Evolutionary conservation across 2,113 vertebrate genomes (phyloP).

Genomic region (Cebus imitator): DNA sequence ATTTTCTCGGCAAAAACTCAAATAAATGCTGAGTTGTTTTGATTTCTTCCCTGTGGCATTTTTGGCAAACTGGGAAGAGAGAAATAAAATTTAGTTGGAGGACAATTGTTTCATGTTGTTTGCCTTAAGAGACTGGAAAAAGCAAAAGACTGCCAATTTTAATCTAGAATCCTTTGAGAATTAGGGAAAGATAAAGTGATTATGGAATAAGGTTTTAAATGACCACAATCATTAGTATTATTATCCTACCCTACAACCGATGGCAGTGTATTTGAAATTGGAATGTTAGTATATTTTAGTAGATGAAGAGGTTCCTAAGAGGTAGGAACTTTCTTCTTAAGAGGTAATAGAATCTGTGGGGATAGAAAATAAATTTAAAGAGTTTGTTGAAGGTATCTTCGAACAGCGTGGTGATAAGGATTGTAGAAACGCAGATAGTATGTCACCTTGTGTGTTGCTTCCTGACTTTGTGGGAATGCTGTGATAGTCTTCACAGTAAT

Average conservation of each 20-base stretch:
- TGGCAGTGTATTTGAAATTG: neutral
- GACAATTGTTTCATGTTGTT: conserved; percentile 80
- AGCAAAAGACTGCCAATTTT: conserved; percentile 67
- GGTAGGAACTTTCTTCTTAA: neutral
- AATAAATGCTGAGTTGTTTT: conserved; percentile 81
- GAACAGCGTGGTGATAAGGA: neutral
- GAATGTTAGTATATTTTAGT: neutral
- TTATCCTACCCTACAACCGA: neutral
- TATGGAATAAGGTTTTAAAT: conserved; percentile 34
- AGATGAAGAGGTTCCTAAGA: neutral
- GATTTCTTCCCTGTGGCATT: conserved; percentile 78
- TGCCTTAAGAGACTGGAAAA: conserved; percentile 74
- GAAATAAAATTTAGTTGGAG: conserved; percentile 81
- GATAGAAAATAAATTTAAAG: neutral
- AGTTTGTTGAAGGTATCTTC: neutral
- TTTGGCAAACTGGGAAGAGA: conserved; percentile 76
- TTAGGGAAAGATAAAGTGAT: conserved; percentile 53
- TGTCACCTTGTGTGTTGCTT: neutral
- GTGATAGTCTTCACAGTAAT: neutral
- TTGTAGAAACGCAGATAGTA: rapidly evolving
- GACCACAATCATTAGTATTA: neutral
- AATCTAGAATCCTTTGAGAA: conserved; percentile 51
- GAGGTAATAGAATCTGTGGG: neutral
- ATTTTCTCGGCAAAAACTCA: conserved; percentile 78
- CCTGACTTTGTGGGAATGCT: neutral